A percentile compares a stretch with the other conserved stretches of the same genome.
These are phyloP conservation scores for Lytechinus variegatus DNA, from an alignment of 35 echinoderm and acorn worm genomes.

Conservation along the genomic window DNA sequence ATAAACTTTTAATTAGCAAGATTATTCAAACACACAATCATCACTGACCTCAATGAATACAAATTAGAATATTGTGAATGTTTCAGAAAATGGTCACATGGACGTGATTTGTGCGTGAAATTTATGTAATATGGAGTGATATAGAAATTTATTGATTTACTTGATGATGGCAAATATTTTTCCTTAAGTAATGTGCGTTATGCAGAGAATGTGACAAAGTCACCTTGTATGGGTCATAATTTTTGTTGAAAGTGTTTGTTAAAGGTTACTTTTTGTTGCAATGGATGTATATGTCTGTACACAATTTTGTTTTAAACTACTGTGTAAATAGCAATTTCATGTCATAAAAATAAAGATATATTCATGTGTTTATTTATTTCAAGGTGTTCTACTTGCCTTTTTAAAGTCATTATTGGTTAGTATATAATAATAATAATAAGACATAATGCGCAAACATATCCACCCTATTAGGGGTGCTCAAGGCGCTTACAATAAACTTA, in stretches of 20 bases:
- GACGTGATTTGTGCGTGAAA: not conserved
- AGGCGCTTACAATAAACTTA: too few relatives aligned
- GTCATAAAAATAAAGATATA: not conserved
- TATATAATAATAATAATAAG: too few relatives aligned
- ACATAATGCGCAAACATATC: too few relatives aligned
- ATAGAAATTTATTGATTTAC: not conserved
- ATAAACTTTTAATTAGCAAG: too few relatives aligned
- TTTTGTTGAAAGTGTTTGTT: not conserved
- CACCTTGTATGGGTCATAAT: not conserved
- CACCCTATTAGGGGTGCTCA: too few relatives aligned
- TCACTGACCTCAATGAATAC: not conserved
- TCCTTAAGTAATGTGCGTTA: not conserved
- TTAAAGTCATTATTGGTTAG: not conserved
- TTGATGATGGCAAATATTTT: not conserved
- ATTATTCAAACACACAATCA: too few relatives aligned
- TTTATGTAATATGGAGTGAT: not conserved
- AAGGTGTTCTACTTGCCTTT: not conserved
- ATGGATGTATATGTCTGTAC: not conserved
- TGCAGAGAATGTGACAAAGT: not conserved
- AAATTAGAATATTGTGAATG: not conserved
- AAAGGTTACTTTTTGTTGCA: not conserved
- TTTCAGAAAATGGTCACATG: not conserved
- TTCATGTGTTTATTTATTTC: not conserved
- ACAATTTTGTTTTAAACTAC: not conserved
- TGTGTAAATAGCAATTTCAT: not conserved